Conservation (phyloP, 2,797 vertebrate genomes). For the Cyprinella venusta region DNA sequence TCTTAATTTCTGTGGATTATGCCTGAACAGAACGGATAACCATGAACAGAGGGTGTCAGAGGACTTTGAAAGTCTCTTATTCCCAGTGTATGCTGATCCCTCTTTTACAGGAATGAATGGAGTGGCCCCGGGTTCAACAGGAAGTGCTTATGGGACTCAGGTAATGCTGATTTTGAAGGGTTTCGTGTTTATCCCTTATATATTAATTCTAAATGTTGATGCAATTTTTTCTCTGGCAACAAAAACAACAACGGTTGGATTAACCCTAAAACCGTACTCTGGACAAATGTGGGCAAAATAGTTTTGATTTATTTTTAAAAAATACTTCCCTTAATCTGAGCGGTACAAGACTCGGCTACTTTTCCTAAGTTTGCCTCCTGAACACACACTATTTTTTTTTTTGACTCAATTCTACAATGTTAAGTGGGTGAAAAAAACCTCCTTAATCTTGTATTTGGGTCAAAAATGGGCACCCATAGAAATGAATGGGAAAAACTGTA, state of each 20-base stretch:
- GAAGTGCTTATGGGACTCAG: constrained; percentile 88
- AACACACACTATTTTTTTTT: too few species aligned
- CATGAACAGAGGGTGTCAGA: neutral
- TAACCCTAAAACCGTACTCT: neutral
- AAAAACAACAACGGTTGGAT: neutral
- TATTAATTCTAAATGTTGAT: neutral
- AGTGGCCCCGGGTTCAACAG: constrained; percentile 82
- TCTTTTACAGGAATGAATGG: constrained; percentile 80
- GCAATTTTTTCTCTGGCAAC: neutral
- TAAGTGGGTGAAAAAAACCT: too few species aligned
- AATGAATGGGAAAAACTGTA: too few species aligned
- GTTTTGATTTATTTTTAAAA: too few species aligned
- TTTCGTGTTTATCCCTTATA: neutral
- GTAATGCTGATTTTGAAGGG: constrained; percentile 70
- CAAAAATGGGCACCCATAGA: too few species aligned
- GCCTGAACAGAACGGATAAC: neutral
- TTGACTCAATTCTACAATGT: too few species aligned
- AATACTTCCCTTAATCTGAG: too few species aligned
- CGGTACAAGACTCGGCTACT: too few species aligned
- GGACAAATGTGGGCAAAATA: too few species aligned
- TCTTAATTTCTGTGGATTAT: neutral
- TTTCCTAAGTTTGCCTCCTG: too few species aligned
- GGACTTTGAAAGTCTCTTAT: neutral
- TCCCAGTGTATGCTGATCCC: constrained; percentile 52
- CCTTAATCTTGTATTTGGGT: too few species aligned